Evolutionary conservation across 2,113 vertebrate species (phyloP), one percentile per base, ranked within the genome.

Genomic region (Garra rufa): DNA sequence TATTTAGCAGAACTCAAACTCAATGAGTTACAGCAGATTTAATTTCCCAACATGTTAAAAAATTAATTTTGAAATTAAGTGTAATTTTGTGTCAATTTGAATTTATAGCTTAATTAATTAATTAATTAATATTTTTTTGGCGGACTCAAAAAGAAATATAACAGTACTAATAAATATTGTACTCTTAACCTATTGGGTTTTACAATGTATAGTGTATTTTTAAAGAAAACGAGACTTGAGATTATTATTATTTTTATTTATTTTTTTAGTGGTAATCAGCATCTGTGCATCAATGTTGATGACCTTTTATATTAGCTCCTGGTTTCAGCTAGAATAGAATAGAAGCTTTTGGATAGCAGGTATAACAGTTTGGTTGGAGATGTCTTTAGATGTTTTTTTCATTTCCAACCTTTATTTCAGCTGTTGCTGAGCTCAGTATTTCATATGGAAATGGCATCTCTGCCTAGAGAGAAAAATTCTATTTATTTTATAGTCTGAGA

Each of bases 401-500:
- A 83, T 65, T 46, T 50, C 52, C 21, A 71, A 77, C 50, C 14
- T 79, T 65, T 81, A 71, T 69, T 59, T 28, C 26, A 81, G 41
- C 50, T 75, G 38, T 63, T 77, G 61, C 76, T 73, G 80, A 75
- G 69, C 82, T 81, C 46, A 85, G 61, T 67, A 55, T 67, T 77
- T 88, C 79, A 71, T 77, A 74, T 76, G 46, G 50, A 70, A 85
- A 85, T 85, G 44, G 67, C 17, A 69, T 71, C 38, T 76, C 44
- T 85, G 59, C 34, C 14, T 34, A 65, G 43, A n/a, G 46, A 85
- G 52, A 57, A 65, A 82, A 75, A 71, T 73, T 41, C 57, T 80
- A 80, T 83, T 83, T 88, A 48, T 89, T 78, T 87, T 34, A 81
- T 57, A 59, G 46, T 85, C 70, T 65, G 14, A 71, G 43, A 41